Evolutionary conservation across 2,888 invertebrate species (phyloP).

Genomic region (Drosophila percnosoma): DNA sequence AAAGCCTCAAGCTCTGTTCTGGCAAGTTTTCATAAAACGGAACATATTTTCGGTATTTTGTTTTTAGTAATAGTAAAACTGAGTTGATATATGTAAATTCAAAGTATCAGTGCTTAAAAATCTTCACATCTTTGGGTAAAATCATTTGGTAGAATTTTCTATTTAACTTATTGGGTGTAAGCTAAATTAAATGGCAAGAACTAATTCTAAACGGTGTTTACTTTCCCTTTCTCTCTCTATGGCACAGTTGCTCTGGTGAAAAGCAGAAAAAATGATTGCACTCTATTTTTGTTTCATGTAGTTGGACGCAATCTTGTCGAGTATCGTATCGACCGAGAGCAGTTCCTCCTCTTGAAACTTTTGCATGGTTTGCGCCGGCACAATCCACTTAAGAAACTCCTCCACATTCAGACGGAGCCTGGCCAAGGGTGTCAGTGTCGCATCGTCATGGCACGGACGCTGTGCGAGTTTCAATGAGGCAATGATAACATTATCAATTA

Average conservation of each 20-base stretch:
- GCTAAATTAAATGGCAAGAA: conserved; percentile 73
- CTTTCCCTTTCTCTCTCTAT: conserved; percentile 43
- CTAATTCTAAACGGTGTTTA: conserved; percentile 52
- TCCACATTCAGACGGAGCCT: conserved; percentile 91
- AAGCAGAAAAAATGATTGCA: conserved; percentile 9
- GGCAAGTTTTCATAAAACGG: conserved; percentile 59
- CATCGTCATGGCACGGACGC: conserved; percentile 88
- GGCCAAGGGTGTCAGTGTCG: conserved; percentile 86
- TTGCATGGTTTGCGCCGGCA: conserved; percentile 91
- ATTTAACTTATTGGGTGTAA: conserved; percentile 36
- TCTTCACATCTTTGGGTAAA: conserved; percentile 64
- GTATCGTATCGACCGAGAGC: conserved; percentile 91
- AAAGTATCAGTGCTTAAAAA: conserved; percentile 38
- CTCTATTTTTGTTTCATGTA: conserved; percentile 82
- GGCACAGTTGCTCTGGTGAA: conserved; percentile 51
- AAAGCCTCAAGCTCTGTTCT: conserved; percentile 48
- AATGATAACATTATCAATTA: conserved; percentile 92
- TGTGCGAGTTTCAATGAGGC: conserved; percentile 92
- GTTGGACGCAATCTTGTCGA: conserved; percentile 86
- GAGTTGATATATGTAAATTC: conserved; percentile 37
- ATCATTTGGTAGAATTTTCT: conserved; percentile 64
- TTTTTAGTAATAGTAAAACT: conserved; percentile 57
- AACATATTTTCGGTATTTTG: conserved; percentile 16
- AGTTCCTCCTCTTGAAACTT: conserved; percentile 90
- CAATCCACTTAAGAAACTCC: conserved; percentile 92